Evolutionary conservation across 2,113 vertebrate species (phyloP), one percentile per base, ranked within the genome.

Genomic region (Phodopus roborovskii): DNA sequence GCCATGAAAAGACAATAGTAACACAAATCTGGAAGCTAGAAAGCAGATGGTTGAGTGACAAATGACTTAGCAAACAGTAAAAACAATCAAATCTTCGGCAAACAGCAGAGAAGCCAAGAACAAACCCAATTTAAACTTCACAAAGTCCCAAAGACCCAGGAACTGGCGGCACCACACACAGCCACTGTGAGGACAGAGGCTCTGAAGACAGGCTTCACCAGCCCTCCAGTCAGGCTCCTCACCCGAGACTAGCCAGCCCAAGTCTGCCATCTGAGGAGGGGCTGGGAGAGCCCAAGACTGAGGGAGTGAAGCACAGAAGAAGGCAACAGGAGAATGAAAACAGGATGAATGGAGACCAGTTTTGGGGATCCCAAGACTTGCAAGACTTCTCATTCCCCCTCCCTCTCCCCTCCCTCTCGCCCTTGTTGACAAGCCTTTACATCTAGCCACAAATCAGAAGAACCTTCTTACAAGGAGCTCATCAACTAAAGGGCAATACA

Each of bases 31-130:
- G 53, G 62, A 97, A 92, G 77, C 85, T 92, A 36, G 81, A 96
- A 94, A 98, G 83, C 88, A 96, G 94, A 98, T 79, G 88, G 92
- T 17, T 96, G 92, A 96, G 90, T 96, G 94, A 97, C 96, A 96
- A 97, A 96, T 96, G 77, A 97, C 94, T 97, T 96, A 95, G 79
- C 95, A 97, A 98, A 95, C 87, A 96, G 89, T 39, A 84, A 62
- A 91, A 97, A 95, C 62, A 50, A 95, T 95, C 90, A 91, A 93
- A 88, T 97, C 90, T 78, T 96, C 73, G 94, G 88, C 96, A 96
- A 97, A 95, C 91, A 97, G 71, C 85, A n/a, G 36, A 92, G 71
- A 97, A 78, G 85, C 88, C 92, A 96, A 94, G 82, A 95, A 95
- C 89, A 97, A 97, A 94, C 82, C 62, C 90, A 97, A 96, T 94